Evolutionary conservation across 2,113 vertebrate genomes (phyloP).

Genomic region (Nymphicus hollandicus): DNA sequence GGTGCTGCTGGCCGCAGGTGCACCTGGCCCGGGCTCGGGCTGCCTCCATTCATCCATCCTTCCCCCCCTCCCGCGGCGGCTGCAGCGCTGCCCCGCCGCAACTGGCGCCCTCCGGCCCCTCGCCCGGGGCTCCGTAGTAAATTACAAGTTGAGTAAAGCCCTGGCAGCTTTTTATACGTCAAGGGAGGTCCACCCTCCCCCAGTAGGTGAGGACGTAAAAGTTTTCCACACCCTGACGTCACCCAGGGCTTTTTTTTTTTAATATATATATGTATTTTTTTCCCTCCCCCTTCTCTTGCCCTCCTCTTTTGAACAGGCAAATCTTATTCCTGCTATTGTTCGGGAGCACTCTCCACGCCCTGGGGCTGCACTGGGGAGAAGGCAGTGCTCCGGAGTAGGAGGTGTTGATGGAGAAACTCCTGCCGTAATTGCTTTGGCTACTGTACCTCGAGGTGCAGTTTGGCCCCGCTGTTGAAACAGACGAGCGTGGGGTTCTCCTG

Average conservation of each 20-base stretch:
- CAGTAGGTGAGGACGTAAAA: slow-evolving; percentile 4
- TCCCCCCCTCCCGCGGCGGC: neutral
- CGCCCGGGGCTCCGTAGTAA: neutral
- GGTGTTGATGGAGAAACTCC: slow-evolving; percentile 1
- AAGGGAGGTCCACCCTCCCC: neutral
- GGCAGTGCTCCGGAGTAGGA: neutral
- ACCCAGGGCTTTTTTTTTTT: neutral
- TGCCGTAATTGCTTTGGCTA: neutral
- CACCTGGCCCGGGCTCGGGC: neutral
- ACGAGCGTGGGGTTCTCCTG: neutral
- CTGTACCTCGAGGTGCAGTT: neutral
- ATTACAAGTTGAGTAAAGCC: neutral
- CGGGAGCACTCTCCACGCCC: neutral
- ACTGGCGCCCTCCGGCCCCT: neutral
- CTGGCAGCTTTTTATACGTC: neutral
- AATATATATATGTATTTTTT: neutral
- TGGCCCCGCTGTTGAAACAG: neutral
- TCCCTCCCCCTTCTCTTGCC: fast-evolving
- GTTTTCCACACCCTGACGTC: slow-evolving; percentile 19
- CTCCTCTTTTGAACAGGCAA: neutral
- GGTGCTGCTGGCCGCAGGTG: neutral
- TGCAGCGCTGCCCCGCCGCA: neutral
- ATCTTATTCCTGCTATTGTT: neutral
- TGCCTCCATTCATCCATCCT: neutral
- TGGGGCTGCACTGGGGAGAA: neutral